Evolutionary conservation across 2,113 vertebrate species (phyloP), one percentile per base, ranked within the genome.

Genomic region (Peromyscus californicus): DNA sequence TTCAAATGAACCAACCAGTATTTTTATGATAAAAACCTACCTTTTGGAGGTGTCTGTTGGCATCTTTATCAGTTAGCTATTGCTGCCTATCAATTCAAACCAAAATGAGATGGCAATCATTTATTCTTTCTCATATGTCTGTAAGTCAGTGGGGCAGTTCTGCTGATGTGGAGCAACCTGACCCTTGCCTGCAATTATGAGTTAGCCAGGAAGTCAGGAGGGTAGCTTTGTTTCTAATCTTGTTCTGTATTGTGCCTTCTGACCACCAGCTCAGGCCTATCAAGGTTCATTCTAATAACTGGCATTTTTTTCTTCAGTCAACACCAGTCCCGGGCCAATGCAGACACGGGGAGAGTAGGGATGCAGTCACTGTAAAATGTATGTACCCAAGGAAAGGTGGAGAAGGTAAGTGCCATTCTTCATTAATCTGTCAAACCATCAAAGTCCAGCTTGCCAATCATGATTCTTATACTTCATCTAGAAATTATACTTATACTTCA

Each of bases 41-140:
- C 12, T 22, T 61, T 31, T 61, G 70, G 22, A 90, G 39, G n/a
- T 78, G 45, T 82, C 75, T 84, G n/a, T 21, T 88, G 61, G 45
- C 22, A 79, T 42, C 31, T 88, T 92, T 90, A 76, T 76, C 19
- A 86, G 69, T 86, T 70, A 95, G 75, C 67, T 39, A 82, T 33
- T 92, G 75, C 29, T 76, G 83, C 36, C 21, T 79, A 79, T 24
- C 15, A 54, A 5, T 65, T n/a, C 39, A 86, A 31, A 51, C 76
- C n/a, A 78, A 84, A 88, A 87, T 48, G 26, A 92, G 61, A 83
- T 19, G 42, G 16, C n/a, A 84, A 42, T 26, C 54, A 59, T 74
- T 67, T 72, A 72, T 65, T 79, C 79, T 69, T 88, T 82, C 24
- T 93, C 31, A 19, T 29, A 16, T 16, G 42, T 76, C 75, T 72